Conservation (phyloP, 2,888 invertebrate species). For the Cephalotes varians region DNA sequence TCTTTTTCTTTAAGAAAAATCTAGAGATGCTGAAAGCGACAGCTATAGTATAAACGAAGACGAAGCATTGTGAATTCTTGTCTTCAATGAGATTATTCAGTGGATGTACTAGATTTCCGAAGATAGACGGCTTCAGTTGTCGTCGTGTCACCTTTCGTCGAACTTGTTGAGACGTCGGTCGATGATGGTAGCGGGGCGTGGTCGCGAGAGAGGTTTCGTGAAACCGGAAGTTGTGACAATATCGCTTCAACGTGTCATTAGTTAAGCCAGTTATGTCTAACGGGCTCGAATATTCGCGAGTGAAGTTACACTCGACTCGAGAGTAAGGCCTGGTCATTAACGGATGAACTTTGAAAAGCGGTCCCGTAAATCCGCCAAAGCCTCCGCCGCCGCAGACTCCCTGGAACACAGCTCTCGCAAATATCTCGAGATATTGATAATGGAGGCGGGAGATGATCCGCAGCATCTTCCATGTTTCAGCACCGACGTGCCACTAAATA, state of each 20-base stretch:
- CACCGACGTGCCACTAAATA: slow-evolving; percentile 41
- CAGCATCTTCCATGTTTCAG: slow-evolving; percentile 36
- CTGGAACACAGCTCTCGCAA: not conserved
- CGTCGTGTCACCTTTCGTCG: slow-evolving; percentile 16
- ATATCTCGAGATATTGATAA: slow-evolving; percentile 55
- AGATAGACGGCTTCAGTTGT: slow-evolving; percentile 6
- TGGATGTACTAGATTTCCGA: not conserved
- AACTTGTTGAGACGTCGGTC: slow-evolving; percentile 8
- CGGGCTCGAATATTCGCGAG: slow-evolving; percentile 45
- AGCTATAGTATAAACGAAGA: not conserved
- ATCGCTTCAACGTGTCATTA: slow-evolving; percentile 59
- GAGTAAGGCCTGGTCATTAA: slow-evolving; percentile 53
- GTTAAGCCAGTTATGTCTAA: slow-evolving; percentile 37
- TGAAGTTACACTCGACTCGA: slow-evolving; percentile 35
- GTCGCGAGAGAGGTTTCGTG: slow-evolving; percentile 28
- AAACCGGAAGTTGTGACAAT: slow-evolving; percentile 61
- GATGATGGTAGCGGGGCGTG: not conserved
- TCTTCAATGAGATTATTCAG: not conserved
- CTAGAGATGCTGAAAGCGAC: not conserved
- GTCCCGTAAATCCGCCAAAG: slow-evolving; percentile 48
- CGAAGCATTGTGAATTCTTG: not conserved
- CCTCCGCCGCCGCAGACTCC: slow-evolving; percentile 7
- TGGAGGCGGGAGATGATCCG: slow-evolving; percentile 33
- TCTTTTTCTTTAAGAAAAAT: not conserved
- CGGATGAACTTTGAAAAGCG: slow-evolving; percentile 53